phyloP scores from a whole-genome alignment of 1,140 invertebrate species.

The Popillia japonica region DNA sequence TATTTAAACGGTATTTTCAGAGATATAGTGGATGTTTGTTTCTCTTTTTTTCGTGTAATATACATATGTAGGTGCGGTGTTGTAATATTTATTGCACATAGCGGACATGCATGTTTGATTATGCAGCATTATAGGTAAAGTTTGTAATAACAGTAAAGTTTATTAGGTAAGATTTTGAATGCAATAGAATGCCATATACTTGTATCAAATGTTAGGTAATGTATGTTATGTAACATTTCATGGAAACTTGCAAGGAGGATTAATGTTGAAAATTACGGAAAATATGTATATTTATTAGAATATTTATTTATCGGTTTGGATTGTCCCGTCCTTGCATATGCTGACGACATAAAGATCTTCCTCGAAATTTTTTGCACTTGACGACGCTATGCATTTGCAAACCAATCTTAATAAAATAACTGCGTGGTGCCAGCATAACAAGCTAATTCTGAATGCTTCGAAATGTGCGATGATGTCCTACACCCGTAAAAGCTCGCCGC shows the following conservation, averaged over 20 bases:
- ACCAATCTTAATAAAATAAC: no score
- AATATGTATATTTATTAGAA: not conserved
- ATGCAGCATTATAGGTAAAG: not conserved
- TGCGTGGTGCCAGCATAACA: no score
- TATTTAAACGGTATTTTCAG: conserved; percentile 16
- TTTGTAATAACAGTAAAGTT: conserved; percentile 31
- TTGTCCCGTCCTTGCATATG: no score
- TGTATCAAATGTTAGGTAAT: not conserved
- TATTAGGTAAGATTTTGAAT: conserved; percentile 19
- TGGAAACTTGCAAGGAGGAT: not conserved
- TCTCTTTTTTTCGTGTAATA: conserved; percentile 22
- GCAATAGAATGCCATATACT: not conserved
- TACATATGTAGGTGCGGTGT: not conserved
- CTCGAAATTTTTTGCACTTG: no score
- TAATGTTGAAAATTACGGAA: not conserved
- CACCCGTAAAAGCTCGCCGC: no score
- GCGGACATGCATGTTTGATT: not conserved
- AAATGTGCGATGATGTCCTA: no score
- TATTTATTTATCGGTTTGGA: no score
- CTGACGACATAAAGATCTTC: no score
- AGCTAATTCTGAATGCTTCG: no score
- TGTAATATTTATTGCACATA: conserved; percentile 10
- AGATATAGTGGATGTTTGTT: conserved; percentile 9
- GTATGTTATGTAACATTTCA: not conserved
- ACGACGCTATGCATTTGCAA: no score